Evolutionary conservation across 2,113 vertebrate species (phyloP), one percentile per base, ranked within the genome.

Genomic region (Podarcis raffonei): DNA sequence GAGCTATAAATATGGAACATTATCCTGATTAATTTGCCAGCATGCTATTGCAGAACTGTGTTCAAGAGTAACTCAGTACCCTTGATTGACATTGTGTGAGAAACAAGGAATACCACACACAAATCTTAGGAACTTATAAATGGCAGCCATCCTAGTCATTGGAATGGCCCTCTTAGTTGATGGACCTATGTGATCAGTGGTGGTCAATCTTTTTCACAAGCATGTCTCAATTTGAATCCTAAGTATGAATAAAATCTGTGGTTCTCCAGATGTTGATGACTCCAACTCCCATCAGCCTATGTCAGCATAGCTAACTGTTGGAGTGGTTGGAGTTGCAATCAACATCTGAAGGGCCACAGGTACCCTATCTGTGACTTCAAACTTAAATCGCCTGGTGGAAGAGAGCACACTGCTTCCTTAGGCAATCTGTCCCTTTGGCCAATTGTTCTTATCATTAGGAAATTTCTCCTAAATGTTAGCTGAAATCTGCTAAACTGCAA

Each of bases 1-100:
- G 30, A 76, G 15, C 42, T 89, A 87, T 85, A 91, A 94, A 94
- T 86, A 89, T 42, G 71, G 37, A 91, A 76, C 15, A 89, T 83
- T 78, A 75, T 83, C 89, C 81, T 92, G 74, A 88, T 85, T 0
- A 94, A 66, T 90, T 65, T 75, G 68, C 72, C 79, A 71, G 77
- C 81, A 76, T 87, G 66, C 18, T 91, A 3, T 15, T 39, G 15
- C 3, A 42, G 66, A 78, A 72, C 18, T 74, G 2, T 37, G 12
- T 37, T 76, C 57, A 79, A 91, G 89, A 81, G 12, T 69, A 89
- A 87, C 89, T 4, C 59, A n/a, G 69, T 86, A 66, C 18, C 37
- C 93, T 87, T 85, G 16, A 20, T 65, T 66, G 71, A 72, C 30
- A 86, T n/a, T 37, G 4, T 68, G 25, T 18, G n/a, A 88, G 15